A percentile compares a stretch with the other conserved stretches of the same genome.
These are phyloP conservation scores for Trachelipus rathkii DNA, from an alignment of 1,140 invertebrate species.

Conservation along the genomic window DNA sequence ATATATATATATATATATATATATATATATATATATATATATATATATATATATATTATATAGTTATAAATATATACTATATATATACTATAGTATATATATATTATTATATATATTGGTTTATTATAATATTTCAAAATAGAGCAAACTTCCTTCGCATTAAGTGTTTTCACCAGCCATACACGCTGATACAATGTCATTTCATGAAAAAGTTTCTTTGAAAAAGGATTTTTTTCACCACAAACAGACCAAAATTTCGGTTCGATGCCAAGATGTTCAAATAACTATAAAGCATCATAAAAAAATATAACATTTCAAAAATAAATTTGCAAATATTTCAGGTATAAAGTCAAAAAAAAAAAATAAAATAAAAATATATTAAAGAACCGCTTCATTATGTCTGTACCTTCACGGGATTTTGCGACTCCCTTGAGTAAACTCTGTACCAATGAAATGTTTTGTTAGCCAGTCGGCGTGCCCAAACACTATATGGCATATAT, in stretches of 20 bases:
- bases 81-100: too few species aligned
- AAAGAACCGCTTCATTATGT: background rate
- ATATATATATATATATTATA: too few species aligned
- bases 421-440: conserved; percentile 53
- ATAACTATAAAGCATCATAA: conserved; percentile 51
- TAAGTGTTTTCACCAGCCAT: conserved; percentile 59
- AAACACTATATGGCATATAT: conserved; percentile 60
- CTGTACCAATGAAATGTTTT: conserved; percentile 58
- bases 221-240: conserved; percentile 53
- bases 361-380: too few species aligned
- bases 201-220: conserved; percentile 57
- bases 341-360: too few species aligned
- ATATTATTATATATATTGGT: too few species aligned
- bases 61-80: too few species aligned
- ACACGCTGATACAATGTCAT: conserved; percentile 57
- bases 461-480: conserved; percentile 56
- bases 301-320: too few species aligned
- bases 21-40: too few species aligned
- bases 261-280: conserved; percentile 56
- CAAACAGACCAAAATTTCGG: conserved; percentile 56
- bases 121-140: too few species aligned
- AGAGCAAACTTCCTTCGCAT: too few species aligned
- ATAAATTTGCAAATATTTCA: too few species aligned
- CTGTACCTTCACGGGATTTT: conserved; percentile 53
- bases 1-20: too few species aligned